These are phyloP conservation scores for Deilephila porcellus DNA, from an alignment of 2,888 invertebrate genomes.

Conservation along the genomic window DNA sequence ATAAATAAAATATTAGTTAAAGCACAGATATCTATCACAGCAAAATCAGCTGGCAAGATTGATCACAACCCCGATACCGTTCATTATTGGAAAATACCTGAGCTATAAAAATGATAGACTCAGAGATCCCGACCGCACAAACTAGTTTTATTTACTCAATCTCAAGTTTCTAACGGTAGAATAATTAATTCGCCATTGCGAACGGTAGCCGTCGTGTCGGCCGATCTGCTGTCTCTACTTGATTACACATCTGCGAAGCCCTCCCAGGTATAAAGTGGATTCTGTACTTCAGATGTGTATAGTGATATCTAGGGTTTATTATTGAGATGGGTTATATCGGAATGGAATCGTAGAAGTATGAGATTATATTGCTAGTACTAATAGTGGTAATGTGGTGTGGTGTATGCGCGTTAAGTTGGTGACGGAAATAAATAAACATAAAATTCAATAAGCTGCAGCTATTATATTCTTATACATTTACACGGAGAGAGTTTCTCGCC, in stretches of 20 bases:
- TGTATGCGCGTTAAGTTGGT: no score
- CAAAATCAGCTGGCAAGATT: not conserved
- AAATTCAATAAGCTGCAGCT: no score
- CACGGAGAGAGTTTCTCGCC: no score
- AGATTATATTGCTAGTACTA: not conserved
- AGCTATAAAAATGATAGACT: slow-evolving; percentile 14
- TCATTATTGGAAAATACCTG: slow-evolving; percentile 14
- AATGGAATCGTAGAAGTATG: not conserved
- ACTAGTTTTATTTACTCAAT: slow-evolving; percentile 55
- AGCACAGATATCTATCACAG: not conserved
- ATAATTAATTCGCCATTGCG: slow-evolving; percentile 57
- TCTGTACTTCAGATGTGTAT: not conserved
- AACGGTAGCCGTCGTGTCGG: slow-evolving; percentile 61
- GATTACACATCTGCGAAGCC: slow-evolving; percentile 6
- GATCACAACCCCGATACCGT: slow-evolving; percentile 8
- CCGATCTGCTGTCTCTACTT: slow-evolving; percentile 32
- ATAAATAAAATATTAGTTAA: no score
- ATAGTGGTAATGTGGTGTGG: not conserved
- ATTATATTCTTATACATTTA: no score
- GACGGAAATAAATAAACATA: no score
- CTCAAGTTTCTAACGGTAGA: slow-evolving; percentile 51
- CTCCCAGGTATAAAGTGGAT: slow-evolving; percentile 16
- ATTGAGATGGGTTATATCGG: not conserved
- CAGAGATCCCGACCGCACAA: slow-evolving; percentile 29
- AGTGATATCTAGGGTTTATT: not conserved